phyloP scores from a whole-genome alignment of 2,888 invertebrate genomes.

The Caprella mutica region DNA sequence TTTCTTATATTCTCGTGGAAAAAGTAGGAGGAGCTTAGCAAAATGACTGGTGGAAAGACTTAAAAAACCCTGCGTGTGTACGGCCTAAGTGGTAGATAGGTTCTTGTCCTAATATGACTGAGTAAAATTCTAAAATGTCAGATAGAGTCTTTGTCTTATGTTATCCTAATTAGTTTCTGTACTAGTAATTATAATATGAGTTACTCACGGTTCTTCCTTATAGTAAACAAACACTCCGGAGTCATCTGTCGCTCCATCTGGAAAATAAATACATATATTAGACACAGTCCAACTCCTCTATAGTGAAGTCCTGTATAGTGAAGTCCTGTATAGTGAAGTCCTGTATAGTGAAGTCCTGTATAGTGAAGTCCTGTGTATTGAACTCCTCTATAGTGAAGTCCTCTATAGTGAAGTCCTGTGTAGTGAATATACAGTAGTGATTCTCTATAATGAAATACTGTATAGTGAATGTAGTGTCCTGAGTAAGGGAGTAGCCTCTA shows the following conservation, averaged over 20 bases:
- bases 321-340: background rate
- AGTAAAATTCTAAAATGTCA: background rate
- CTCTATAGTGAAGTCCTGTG: background rate
- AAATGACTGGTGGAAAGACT: no score
- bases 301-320: background rate
- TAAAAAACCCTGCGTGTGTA: no score
- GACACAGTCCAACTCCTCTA: background rate
- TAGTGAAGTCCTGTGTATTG: no score
- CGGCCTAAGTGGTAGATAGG: no score
- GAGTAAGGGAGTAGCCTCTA: no score
- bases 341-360: no score
- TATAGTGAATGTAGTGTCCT: no score
- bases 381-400: background rate
- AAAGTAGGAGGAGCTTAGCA: no score
- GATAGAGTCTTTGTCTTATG: background rate
- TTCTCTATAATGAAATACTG: no score
- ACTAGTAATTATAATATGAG: background rate
- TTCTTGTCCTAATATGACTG: background rate
- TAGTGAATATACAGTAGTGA: no score
- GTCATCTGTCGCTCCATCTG: slow-evolving; percentile 55
- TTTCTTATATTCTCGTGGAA: no score
- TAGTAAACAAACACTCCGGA: slow-evolving; percentile 39
- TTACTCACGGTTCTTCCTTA: slow-evolving; percentile 35
- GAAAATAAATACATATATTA: slow-evolving; percentile 37
- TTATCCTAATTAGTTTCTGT: background rate